Evolutionary conservation across 1,140 invertebrate species (phyloP).

Genomic region (Pararge aegeria): DNA sequence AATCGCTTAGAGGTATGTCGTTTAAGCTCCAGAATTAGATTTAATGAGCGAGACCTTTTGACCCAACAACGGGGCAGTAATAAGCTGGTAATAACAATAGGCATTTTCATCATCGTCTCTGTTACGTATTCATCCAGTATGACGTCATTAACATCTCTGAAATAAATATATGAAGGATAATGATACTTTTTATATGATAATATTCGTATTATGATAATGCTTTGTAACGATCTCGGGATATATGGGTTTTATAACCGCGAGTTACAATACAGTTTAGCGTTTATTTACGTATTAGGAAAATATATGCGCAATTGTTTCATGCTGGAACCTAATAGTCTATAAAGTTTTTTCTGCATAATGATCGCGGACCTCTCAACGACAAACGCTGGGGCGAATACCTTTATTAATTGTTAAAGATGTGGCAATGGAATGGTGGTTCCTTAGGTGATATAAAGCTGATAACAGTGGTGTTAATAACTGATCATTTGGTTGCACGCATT

Average conservation of each 20-base stretch:
- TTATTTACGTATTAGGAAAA: constrained; percentile 7
- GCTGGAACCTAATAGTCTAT: background rate
- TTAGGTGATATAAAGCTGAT: too few relatives aligned
- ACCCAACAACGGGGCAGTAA: background rate
- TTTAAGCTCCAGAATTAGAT: background rate
- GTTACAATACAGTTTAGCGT: constrained; percentile 8
- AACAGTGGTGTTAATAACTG: too few relatives aligned
- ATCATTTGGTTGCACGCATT: too few relatives aligned
- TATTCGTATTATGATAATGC: constrained; percentile 20
- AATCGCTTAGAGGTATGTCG: background rate
- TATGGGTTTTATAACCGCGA: constrained; percentile 4
- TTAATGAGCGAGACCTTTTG: background rate
- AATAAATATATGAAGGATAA: constrained; percentile 6
- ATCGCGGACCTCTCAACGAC: background rate
- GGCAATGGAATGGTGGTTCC: too few relatives aligned
- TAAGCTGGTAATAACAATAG: background rate
- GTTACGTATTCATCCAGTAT: background rate
- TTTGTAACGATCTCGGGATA: constrained; percentile 9
- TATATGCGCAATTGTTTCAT: constrained; percentile 5
- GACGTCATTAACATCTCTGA: background rate
- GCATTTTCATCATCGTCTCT: background rate
- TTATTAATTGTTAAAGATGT: too few relatives aligned
- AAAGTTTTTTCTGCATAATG: background rate
- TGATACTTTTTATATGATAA: constrained; percentile 18
- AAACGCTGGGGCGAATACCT: too few relatives aligned